Conservation (phyloP, 1,140 invertebrate genomes). For the Conus ventricosus region DNA sequence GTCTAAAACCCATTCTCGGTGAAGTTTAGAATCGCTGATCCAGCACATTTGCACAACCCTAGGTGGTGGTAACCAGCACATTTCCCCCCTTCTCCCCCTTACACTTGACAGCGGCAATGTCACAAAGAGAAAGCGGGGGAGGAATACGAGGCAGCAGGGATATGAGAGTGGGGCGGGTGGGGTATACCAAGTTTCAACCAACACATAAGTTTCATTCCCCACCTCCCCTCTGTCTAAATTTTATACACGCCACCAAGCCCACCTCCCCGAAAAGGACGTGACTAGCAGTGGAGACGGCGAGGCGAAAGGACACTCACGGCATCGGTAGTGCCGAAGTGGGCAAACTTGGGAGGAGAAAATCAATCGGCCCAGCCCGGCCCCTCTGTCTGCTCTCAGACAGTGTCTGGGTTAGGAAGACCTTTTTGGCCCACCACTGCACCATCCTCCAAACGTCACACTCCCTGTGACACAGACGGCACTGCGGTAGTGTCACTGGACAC, state of each 20-base stretch:
- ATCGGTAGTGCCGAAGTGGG: no score
- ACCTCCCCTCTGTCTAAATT: neutral
- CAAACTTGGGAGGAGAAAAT: neutral
- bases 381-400: conserved; percentile 2
- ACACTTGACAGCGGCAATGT: neutral
- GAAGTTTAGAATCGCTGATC: no score
- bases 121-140: neutral
- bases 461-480: conserved; percentile 2
- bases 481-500: conserved; percentile 4
- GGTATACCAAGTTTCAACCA: no score
- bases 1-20: no score
- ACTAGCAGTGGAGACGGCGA: neutral
- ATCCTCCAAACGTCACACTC: neutral
- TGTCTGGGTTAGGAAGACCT: conserved; percentile 9
- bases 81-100: no score
- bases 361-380: neutral
- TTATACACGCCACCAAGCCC: no score
- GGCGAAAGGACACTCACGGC: neutral
- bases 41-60: no score
- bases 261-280: neutral
- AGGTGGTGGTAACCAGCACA: no score
- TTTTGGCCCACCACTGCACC: conserved; percentile 6
- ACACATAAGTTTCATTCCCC: neutral
- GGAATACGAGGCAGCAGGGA: neutral
- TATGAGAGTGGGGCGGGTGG: no score